phyloP scores from a whole-genome alignment of 2,113 vertebrate species.

The Trogon surrucura region DNA sequence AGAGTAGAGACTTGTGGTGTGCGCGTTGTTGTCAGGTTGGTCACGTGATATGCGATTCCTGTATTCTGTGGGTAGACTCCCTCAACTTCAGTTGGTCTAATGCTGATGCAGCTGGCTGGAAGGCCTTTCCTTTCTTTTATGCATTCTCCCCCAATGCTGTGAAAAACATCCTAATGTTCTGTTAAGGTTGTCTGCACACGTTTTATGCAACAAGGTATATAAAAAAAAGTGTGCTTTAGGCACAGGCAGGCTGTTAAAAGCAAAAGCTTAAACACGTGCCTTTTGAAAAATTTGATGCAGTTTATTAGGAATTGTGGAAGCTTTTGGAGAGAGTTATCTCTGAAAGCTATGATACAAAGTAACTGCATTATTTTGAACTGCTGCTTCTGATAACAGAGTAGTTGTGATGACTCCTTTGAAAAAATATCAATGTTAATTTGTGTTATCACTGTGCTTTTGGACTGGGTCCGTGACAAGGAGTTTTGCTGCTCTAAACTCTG shows the following conservation, averaged over 20 bases:
- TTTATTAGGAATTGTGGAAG: neutral
- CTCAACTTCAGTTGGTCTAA: neutral
- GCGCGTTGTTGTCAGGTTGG: neutral
- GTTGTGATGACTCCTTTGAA: neutral
- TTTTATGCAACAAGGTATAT: neutral
- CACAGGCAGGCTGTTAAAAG: neutral
- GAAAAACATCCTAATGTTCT: neutral
- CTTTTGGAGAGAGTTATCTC: neutral
- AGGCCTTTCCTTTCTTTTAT: neutral
- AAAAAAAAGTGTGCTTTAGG: neutral
- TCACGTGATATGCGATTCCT: neutral
- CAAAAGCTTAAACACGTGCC: neutral
- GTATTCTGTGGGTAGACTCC: neutral
- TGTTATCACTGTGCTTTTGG: slow-evolving; percentile 47
- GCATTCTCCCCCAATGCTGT: neutral
- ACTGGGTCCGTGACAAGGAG: neutral
- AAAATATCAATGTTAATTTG: neutral
- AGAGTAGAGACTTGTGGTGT: neutral
- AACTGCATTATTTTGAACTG: neutral
- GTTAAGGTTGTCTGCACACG: neutral
- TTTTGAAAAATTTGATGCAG: neutral
- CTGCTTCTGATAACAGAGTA: slow-evolving; percentile 17
- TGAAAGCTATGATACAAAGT: neutral
- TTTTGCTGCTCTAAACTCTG: neutral
- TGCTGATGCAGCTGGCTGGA: neutral